Evolutionary conservation across 2,888 invertebrate genomes (phyloP).

Genomic region (Eupithecia pulchellata): DNA sequence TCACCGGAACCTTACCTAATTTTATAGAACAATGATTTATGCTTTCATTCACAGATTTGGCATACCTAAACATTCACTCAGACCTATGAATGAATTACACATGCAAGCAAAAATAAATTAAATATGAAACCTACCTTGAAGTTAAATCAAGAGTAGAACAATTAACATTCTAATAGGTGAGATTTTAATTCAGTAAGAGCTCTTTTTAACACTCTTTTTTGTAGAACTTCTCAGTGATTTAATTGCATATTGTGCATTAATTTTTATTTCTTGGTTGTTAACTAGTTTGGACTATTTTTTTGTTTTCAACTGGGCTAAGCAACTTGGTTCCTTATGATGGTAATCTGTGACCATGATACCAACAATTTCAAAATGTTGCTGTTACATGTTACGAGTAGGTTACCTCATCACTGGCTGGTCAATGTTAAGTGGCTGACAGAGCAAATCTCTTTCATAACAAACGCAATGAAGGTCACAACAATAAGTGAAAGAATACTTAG

Average conservation of each 20-base stretch:
- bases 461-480: background rate
- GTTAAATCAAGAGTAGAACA: conserved; percentile 21
- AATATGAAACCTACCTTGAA: no score
- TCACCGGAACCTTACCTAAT: no score
- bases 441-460: background rate
- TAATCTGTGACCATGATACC: background rate
- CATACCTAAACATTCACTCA: no score
- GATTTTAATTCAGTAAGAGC: conserved; percentile 13
- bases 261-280: no score
- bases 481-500: background rate
- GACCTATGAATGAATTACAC: no score
- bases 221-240: background rate
- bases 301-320: background rate
- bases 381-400: background rate
- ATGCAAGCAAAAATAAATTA: no score
- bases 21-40: conserved; percentile 27
- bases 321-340: background rate
- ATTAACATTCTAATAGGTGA: conserved; percentile 26
- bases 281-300: background rate
- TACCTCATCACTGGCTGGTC: background rate
- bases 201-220: conserved; percentile 4
- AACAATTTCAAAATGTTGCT: background rate
- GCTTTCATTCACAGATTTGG: conserved; percentile 5
- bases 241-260: background rate
- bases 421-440: background rate